phyloP scores from a whole-genome alignment of 2,113 vertebrate genomes.

The Psittacus erithacus region DNA sequence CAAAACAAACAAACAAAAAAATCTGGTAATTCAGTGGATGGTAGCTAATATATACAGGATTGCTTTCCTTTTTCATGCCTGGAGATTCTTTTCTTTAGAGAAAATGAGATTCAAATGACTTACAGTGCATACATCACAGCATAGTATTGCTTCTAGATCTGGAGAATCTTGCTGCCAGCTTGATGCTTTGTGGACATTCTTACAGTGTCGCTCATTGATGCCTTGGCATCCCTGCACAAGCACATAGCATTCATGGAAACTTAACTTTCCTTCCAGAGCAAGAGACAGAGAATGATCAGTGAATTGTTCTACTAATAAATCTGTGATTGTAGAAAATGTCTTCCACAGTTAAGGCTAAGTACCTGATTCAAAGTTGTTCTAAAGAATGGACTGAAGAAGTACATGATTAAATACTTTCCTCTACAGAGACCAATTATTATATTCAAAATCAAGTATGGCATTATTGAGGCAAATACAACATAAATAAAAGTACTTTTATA shows the following conservation, averaged over 20 bases:
- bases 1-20: background rate
- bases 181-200: background rate
- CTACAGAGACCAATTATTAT: background rate
- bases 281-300: background rate
- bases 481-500: background rate
- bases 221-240: background rate
- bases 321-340: background rate
- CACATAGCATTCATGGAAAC: background rate
- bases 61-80: background rate
- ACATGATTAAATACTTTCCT: background rate
- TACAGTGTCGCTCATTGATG: background rate
- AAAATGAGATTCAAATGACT: background rate
- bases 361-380: background rate
- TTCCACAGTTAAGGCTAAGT: background rate
- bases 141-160: background rate
- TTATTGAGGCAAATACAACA: background rate
- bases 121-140: background rate
- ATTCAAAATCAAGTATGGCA: background rate
- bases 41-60: background rate
- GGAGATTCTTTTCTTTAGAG: background rate
- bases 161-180: background rate
- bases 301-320: background rate
- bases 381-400: background rate
- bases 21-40: background rate
- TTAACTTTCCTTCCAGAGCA: background rate